These are phyloP conservation scores for Jaculus jaculus DNA, from an alignment of 2,113 vertebrate species.

Conservation along the genomic window DNA sequence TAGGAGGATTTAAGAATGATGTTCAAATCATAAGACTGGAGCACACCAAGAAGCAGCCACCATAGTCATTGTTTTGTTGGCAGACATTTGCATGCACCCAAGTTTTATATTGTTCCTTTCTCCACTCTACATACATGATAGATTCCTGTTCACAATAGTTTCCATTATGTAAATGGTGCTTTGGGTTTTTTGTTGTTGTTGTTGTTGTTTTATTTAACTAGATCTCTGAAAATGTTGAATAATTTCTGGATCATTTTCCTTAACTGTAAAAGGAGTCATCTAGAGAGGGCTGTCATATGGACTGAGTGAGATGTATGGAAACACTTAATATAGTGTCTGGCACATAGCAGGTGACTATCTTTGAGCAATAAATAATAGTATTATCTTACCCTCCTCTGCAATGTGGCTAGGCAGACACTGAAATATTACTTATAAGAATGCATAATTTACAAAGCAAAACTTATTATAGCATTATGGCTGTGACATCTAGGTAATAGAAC, in stretches of 20 bases:
- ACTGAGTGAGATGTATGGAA: background rate
- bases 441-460: background rate
- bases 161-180: background rate
- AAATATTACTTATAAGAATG: background rate
- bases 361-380: background rate
- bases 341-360: background rate
- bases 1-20: background rate
- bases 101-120: background rate
- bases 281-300: background rate
- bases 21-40: background rate
- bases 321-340: constrained; percentile 15
- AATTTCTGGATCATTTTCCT: background rate
- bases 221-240: background rate
- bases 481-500: background rate
- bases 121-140: background rate
- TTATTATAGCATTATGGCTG: background rate
- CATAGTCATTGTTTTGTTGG: background rate
- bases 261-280: background rate
- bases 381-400: background rate
- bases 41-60: background rate
- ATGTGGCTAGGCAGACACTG: background rate
- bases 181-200: too few relatives aligned
- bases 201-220: too few relatives aligned
- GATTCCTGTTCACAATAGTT: background rate
- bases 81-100: background rate